A percentile compares a stretch with the other conserved stretches of the same genome.
These are phyloP conservation scores for Polietes domitor DNA, from an alignment of 2,888 invertebrate species.

Conservation along the genomic window DNA sequence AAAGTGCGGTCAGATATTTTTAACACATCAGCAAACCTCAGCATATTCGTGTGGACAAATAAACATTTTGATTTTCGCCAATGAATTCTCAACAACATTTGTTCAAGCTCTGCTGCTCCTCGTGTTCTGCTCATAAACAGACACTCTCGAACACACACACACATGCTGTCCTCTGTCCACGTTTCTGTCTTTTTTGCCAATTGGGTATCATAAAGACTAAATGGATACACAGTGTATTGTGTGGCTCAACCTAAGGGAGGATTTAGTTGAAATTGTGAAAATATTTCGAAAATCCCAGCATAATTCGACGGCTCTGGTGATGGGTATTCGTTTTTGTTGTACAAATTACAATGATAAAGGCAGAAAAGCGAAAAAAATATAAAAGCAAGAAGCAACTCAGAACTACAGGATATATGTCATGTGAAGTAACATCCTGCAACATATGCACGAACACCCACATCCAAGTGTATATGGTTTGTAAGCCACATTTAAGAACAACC, in stretches of 20 bases:
- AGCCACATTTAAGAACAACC: background rate
- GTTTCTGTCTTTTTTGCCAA: too few relatives aligned
- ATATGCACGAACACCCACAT: background rate
- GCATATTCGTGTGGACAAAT: conserved; percentile 6
- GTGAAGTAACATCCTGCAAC: background rate
- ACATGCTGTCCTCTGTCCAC: too few relatives aligned
- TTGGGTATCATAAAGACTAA: background rate
- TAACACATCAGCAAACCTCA: conserved; percentile 35
- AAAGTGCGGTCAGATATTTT: conserved; percentile 42
- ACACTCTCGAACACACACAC: background rate
- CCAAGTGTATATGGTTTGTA: background rate
- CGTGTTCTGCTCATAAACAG: too few relatives aligned
- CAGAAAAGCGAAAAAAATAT: background rate
- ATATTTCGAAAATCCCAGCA: background rate
- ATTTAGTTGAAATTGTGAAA: background rate
- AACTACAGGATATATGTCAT: background rate
- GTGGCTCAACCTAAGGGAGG: too few relatives aligned
- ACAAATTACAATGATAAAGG: background rate
- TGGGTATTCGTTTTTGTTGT: background rate
- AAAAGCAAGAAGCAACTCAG: background rate
- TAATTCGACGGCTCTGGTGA: background rate
- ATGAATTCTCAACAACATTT: conserved; percentile 6
- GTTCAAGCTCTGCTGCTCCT: background rate
- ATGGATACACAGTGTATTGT: background rate
- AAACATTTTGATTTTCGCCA: conserved; percentile 18